A percentile compares a stretch with the other conserved stretches of the same genome.
These are phyloP conservation scores for Drosophila nigricruria DNA, from an alignment of 2,888 invertebrate species.

Conservation along the genomic window DNA sequence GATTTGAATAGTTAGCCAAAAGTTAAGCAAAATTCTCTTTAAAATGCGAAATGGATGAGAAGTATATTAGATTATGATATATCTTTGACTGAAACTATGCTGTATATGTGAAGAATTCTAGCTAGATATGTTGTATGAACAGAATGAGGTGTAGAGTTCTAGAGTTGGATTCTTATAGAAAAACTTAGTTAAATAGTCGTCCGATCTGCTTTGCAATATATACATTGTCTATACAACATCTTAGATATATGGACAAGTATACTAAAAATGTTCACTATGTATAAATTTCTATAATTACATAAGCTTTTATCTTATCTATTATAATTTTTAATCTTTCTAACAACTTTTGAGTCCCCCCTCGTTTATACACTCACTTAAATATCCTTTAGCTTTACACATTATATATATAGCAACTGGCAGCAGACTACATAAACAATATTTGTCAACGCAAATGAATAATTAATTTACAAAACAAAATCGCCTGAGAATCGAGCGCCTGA, in stretches of 20 bases:
- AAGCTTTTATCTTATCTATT: neutral
- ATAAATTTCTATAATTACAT: neutral
- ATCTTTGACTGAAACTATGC: neutral
- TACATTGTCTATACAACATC: neutral
- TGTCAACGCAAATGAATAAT: neutral
- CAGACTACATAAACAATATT: slow-evolving; percentile 1
- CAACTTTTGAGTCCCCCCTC: slow-evolving; percentile 1
- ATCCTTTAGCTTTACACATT: neutral
- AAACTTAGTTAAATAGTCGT: neutral
- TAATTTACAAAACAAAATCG: neutral
- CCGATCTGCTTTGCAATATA: neutral
- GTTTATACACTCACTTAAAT: neutral
- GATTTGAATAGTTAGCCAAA: neutral
- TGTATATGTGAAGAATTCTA: neutral
- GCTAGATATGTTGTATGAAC: neutral
- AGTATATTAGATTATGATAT: neutral
- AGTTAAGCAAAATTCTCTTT: neutral
- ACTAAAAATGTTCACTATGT: neutral
- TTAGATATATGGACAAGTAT: neutral
- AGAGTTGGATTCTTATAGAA: neutral
- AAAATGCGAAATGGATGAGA: neutral
- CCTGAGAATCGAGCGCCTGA: neutral
- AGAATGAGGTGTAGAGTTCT: neutral
- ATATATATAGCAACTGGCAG: neutral
- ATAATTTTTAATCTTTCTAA: neutral